Base-by-base conservation (phyloP, 2,888 invertebrate species). In the Callimorpha dominula region DNA sequence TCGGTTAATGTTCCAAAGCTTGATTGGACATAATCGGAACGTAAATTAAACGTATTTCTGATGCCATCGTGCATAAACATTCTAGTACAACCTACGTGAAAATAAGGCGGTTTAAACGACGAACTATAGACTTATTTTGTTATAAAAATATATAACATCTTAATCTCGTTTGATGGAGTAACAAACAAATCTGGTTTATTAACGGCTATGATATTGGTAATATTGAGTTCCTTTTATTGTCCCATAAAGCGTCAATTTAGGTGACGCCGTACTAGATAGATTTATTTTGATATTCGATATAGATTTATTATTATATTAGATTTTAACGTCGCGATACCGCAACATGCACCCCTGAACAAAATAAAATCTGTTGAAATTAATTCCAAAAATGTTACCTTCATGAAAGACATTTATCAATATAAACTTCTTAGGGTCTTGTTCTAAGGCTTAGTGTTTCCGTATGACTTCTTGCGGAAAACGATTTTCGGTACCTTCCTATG, bases 11-110 rank as follows among this genome's bases (percentile, higher is more conserved):
- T 81, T 81, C 77, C 79, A 71, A 78, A 85, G 81, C 81, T 81
- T 73, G 75, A 73, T 82, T 75, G 81, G 80, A 83, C 78, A 76
- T 81, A 83, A 81, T 80, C 76, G 75, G 75, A 74, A 83, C 84
- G 81, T 87, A 84, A 86, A 87, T 83, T 83, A 76, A 77, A 82
- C 77, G 78, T 79, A 81, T 86, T 86, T 83, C 85, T 71, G 80
- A 77, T 63, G 49, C 64, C 70, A 77, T 82, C 75, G 71, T 80
- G 78, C 75, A 76, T 73, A 76, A 78, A 80, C 65, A 73, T 80
- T 52, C 57, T 17, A 52, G 65, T 63, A 74, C 72, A 76, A 72
- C 76, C 74, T 76, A 78, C 62, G 77, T 80, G 79, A 82, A 20
- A 14, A 74, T 74, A 75, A 67, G 73, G 70, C 70, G 78, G 52